Conservation (phyloP, 2,888 invertebrate species). For the Cerastoderma edule region DNA sequence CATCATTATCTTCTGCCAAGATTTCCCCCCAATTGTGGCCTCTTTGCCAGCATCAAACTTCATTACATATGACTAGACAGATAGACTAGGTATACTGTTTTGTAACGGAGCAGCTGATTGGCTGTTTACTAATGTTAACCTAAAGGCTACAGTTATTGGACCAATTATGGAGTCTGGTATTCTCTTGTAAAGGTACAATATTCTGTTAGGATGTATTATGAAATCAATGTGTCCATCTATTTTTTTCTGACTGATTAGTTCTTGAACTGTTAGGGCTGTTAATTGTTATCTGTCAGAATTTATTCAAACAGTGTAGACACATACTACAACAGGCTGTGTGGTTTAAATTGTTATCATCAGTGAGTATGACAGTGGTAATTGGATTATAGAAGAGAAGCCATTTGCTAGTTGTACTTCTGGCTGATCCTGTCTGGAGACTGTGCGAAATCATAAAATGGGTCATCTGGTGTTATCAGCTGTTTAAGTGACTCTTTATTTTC, state of each 20-base stretch:
- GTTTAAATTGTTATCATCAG: no score
- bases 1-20: not conserved
- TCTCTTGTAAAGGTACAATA: constrained; percentile 29
- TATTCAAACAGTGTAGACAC: not conserved
- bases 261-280: not conserved
- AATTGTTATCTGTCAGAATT: not conserved
- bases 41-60: constrained; percentile 28
- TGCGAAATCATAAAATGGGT: constrained; percentile 10
- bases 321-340: no score
- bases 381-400: not conserved
- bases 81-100: constrained; percentile 49
- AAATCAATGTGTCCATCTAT: constrained; percentile 37
- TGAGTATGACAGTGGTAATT: no score
- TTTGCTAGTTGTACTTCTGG: constrained; percentile 7
- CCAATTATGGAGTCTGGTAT: constrained; percentile 65
- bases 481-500: constrained; percentile 13
- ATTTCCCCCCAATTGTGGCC: constrained; percentile 20
- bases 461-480: constrained; percentile 29
- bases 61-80: constrained; percentile 64
- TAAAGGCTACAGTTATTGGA: constrained; percentile 52
- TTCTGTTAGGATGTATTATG: constrained; percentile 52
- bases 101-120: constrained; percentile 63
- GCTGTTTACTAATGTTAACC: constrained; percentile 54
- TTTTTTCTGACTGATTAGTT: constrained; percentile 21
- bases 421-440: constrained; percentile 17